These are phyloP conservation scores for Alosa sapidissima DNA, from an alignment of 2,797 vertebrate species.

Conservation along the genomic window DNA sequence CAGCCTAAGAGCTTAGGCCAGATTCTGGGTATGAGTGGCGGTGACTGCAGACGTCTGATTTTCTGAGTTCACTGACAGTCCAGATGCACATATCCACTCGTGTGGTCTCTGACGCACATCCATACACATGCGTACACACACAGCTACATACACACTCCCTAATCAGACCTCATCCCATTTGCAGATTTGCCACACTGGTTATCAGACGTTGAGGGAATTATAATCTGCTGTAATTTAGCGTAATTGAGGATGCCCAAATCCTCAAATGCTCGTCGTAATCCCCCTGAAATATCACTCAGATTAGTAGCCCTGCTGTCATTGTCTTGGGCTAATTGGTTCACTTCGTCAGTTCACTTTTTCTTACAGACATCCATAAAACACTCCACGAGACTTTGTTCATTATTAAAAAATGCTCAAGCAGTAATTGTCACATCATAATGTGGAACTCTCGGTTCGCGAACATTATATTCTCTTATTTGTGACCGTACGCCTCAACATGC, in stretches of 20 bases:
- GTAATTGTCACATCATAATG: too few species aligned
- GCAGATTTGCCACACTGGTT: constrained; percentile 42
- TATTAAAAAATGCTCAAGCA: not conserved
- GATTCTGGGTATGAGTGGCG: not conserved
- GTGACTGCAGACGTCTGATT: not conserved
- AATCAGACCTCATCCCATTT: constrained; percentile 54
- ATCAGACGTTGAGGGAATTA: constrained; percentile 40
- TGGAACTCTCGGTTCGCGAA: too few species aligned
- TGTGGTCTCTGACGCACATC: not conserved
- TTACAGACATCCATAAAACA: not conserved
- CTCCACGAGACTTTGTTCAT: not conserved
- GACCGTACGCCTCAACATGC: not conserved
- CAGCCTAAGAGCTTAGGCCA: not conserved
- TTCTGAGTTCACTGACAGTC: not conserved
- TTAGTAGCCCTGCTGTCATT: constrained; percentile 42
- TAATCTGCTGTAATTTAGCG: constrained; percentile 57
- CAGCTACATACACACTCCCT: not conserved
- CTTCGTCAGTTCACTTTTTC: not conserved
- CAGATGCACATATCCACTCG: not conserved
- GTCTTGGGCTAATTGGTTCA: constrained; percentile 38
- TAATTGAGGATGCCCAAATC: constrained; percentile 52
- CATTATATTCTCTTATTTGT: too few species aligned
- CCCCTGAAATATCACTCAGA: constrained; percentile 49
- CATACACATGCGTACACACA: not conserved
- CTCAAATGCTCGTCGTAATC: constrained; percentile 53